These are phyloP conservation scores for Sorex maritimensis DNA, from an alignment of 2,797 vertebrate genomes.

Conservation along the genomic window DNA sequence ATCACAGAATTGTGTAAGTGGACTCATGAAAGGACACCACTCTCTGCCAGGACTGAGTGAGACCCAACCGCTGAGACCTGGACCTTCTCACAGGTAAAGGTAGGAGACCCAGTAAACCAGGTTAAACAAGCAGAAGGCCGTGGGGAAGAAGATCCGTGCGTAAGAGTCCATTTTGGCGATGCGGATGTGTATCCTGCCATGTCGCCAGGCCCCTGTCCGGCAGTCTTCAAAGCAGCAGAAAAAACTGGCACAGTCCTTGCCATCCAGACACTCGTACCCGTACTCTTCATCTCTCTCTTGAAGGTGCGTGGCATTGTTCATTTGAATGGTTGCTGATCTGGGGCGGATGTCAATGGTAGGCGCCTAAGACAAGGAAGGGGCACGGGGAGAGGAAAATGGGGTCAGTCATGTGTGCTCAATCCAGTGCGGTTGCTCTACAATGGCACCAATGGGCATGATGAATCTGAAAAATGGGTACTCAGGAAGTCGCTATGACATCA, in stretches of 20 bases:
- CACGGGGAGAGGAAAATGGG: not conserved
- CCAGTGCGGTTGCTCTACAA: not conserved
- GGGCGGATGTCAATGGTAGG: conserved; percentile 99
- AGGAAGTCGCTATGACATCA: conserved; percentile 77
- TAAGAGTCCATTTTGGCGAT: conserved; percentile 99
- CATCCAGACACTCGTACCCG: conserved; percentile 98
- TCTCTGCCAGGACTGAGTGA: conserved; percentile 88
- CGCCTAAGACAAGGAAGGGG: conserved; percentile 91
- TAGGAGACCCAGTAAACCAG: conserved; percentile 99
- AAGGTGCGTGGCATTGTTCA: conserved; percentile 99
- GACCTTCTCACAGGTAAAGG: conserved; percentile 95
- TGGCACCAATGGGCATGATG: conserved; percentile 74
- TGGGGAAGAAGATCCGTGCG: conserved; percentile 98
- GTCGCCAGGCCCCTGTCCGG: conserved; percentile 98
- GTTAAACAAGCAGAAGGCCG: conserved; percentile 98
- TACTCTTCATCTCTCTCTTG: conserved; percentile 99
- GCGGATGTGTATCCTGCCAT: conserved; percentile 98
- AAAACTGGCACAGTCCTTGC: conserved; percentile 99
- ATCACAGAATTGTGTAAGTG: conserved; percentile 83
- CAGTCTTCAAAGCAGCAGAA: conserved; percentile 99
- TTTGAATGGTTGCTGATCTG: conserved; percentile 98
- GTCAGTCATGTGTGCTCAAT: not conserved
- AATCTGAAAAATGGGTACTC: conserved; percentile 77
- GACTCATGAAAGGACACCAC: conserved; percentile 83
- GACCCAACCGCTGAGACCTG: conserved; percentile 84